Evolutionary conservation across 1,140 invertebrate genomes (phyloP), one percentile per base, ranked within the genome.

Genomic region (Limonius californicus): DNA sequence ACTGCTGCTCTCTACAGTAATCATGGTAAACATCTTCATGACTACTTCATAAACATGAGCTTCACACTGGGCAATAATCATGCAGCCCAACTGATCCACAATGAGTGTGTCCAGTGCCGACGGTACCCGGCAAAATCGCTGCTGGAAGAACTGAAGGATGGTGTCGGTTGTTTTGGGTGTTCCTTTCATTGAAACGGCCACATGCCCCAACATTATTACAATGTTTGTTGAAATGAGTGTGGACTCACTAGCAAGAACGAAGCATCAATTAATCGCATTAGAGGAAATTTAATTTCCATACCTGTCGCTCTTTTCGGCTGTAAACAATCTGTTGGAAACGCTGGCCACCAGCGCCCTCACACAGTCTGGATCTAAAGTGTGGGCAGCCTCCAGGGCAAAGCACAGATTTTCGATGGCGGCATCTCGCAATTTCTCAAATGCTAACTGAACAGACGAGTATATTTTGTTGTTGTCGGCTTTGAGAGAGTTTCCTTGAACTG

Each of bases 131-230:
- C 95, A 97, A 73, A 99, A 94, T 64, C 95, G 84, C 76, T 99
- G 95, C 69, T 97, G 94, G 73, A 99, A 97, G 74, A 99, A 98
- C 74, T 97, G 94, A 16, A 98, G 79, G 61, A 98, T 95, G n/a
- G 92, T 95, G 65, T 96, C 92, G 0, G 91, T 94, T 0, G 92
- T 94, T 68, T 94, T 93, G 0, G 92, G 90, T 0, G 91, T 94
- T 67, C 97, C 91, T 72, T 91, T 95, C 59, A 99, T 79, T 0
- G 92, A 89, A 3, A 98, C 94, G 0, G 97, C 97, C 3, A 99
- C 92, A 75, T 97, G 94, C 0, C 97, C 96, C 75, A 99, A 80
- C 84, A 97, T 96, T 39, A 98, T 89, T 16, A 99, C 96, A 18
- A 97, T 95, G 75, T 99, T 99, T 19, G 92, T 90, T 62, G 94